These are phyloP conservation scores for Platyscapa corneri DNA, from an alignment of 1,140 invertebrate genomes.

Conservation along the genomic window DNA sequence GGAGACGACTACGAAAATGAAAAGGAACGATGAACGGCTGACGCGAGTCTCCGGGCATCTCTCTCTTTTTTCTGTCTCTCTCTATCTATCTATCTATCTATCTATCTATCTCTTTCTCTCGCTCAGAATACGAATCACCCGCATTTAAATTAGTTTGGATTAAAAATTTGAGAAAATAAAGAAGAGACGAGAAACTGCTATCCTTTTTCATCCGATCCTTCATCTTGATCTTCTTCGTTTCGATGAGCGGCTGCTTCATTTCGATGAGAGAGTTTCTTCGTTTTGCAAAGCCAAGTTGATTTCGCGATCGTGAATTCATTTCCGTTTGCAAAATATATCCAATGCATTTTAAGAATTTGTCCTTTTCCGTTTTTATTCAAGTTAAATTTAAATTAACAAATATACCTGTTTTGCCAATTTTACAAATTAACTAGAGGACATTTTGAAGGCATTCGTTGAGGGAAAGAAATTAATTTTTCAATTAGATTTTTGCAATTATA, in stretches of 20 bases:
- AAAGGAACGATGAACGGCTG: neutral
- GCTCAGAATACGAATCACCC: slow-evolving; percentile 31
- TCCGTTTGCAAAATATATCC: slow-evolving; percentile 24
- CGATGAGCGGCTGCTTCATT: slow-evolving; percentile 9
- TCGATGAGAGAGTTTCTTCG: neutral
- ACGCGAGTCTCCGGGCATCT: neutral
- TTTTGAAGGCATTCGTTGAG: too few species aligned
- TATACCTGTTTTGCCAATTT: too few species aligned
- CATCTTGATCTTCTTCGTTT: slow-evolving; percentile 2
- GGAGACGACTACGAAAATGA: neutral
- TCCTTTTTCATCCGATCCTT: slow-evolving; percentile 14
- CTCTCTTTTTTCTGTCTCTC: neutral
- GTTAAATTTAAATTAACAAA: neutral
- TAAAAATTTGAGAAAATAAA: slow-evolving; percentile 54
- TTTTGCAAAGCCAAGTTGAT: slow-evolving; percentile 8
- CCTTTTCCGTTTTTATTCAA: neutral
- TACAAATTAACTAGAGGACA: too few species aligned
- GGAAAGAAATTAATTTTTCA: too few species aligned
- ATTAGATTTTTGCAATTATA: too few species aligned
- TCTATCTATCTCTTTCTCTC: slow-evolving; percentile 17
- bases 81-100: neutral
- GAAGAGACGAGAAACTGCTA: slow-evolving; percentile 6
- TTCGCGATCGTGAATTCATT: slow-evolving; percentile 46
- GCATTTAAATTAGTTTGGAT: slow-evolving; percentile 53
- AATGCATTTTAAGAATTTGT: neutral